These are phyloP conservation scores for Ovis canadensis DNA, from an alignment of 2,113 vertebrate species.

Conservation along the genomic window DNA sequence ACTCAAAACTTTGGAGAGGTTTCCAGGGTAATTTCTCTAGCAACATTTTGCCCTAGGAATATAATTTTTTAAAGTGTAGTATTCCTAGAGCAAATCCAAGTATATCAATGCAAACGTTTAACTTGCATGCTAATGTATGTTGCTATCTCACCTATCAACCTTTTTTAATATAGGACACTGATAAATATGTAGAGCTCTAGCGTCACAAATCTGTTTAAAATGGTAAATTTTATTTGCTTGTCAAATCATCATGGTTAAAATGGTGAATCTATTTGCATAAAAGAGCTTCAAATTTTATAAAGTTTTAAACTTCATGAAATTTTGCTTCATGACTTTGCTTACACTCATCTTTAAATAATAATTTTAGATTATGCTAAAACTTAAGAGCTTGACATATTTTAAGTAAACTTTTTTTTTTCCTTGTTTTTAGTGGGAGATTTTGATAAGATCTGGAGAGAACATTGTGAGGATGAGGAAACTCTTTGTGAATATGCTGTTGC, in stretches of 20 bases:
- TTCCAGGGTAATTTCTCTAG: conserved; percentile 2
- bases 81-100: background rate
- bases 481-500: conserved; percentile 97
- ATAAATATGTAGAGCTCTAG: background rate
- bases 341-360: background rate
- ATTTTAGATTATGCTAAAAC: background rate
- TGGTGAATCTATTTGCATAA: background rate
- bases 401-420: conserved; percentile 57
- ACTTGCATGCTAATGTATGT: background rate
- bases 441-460: conserved; percentile 98
- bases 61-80: background rate
- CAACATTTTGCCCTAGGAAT: background rate
- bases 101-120: background rate
- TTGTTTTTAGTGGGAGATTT: conserved; percentile 93
- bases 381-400: conserved; percentile 5
- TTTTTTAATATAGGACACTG: background rate
- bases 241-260: background rate
- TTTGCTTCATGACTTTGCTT: background rate
- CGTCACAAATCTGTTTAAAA: background rate
- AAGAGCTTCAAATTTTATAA: background rate
- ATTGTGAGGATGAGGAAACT: conserved; percentile 96
- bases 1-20: background rate
- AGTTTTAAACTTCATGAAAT: background rate
- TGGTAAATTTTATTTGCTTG: background rate
- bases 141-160: background rate